Base-by-base conservation (phyloP, 2,888 invertebrate species). In the Campoplex capitator region DNA sequence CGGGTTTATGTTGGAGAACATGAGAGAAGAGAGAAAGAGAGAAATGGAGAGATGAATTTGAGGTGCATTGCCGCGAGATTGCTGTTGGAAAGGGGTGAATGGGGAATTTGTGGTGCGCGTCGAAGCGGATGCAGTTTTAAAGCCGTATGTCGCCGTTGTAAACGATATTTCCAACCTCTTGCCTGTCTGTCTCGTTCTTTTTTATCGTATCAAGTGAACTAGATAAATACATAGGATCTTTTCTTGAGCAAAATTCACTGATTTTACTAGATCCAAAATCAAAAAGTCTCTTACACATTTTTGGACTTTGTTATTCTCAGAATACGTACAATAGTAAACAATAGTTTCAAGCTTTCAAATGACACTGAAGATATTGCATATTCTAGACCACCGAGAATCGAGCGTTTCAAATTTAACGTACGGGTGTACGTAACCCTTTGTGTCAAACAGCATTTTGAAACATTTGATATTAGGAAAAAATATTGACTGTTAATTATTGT, bases 91-190 rank as follows among this genome's bases (percentile, higher is more conserved):
- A 75, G 71, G 48, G 73, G 23, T 56, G 35, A 42, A 42, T 42
- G 9, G 71, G 38, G 18, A 79, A 77, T 51, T 73, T 42, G 79
- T 48, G 73, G 73, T 78, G 74, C 67, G 48, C 74, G n/a, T 82
- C 42, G 58, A 75, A 48, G 68, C 86, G 85, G 83, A 87, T 86
- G 86, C 83, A 85, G 83, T 87, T 89, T 89, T 87, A 83, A 89
- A 90, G 84, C 79, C 85, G 81, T 83, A 32, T 84, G 88, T 79
- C 85, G 84, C 83, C 82, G 42, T 74, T 88, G 84, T 85, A 88
- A 90, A 87, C 85, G 88, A 83, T 84, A 80, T 81, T 78, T 73
- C 58, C 42, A 54, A 18, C 51, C 81, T 28, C 56, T 70, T 77
- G 54, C 88, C 68, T 89, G 85, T 78, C 84, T 86, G 85, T 83